These are phyloP conservation scores for Mustelus asterias DNA, from an alignment of 2,113 vertebrate genomes.

Conservation along the genomic window DNA sequence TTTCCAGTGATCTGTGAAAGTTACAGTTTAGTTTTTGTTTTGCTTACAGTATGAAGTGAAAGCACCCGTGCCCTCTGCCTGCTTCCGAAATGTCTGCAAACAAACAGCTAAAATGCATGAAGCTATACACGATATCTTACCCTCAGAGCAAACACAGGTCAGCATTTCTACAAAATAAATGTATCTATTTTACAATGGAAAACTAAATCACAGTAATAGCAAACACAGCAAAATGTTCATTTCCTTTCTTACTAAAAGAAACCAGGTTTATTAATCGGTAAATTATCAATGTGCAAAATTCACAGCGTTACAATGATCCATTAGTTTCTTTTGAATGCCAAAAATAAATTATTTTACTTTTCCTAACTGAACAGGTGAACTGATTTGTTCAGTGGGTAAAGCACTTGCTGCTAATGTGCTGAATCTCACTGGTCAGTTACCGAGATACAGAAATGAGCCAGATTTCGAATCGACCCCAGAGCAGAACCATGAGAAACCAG, in stretches of 20 bases:
- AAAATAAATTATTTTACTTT: not conserved
- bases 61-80: constrained; percentile 88
- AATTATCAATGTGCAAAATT: not conserved
- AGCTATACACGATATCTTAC: constrained; percentile 86
- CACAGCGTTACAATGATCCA: not conserved
- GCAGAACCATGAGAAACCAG: not conserved
- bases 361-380: not conserved
- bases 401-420: not conserved
- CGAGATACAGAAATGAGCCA: not conserved
- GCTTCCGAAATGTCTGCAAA: constrained; percentile 92
- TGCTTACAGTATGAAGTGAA: constrained; percentile 87
- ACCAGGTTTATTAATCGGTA: not conserved
- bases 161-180: constrained; percentile 20
- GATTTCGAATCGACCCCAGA: not conserved
- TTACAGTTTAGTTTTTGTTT: constrained; percentile 30
- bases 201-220: no score
- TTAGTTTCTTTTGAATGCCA: not conserved
- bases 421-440: not conserved
- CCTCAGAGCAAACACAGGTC: constrained; percentile 91
- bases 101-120: constrained; percentile 98
- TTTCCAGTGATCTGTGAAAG: not conserved
- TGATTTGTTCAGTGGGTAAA: not conserved
- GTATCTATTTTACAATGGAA: no score
- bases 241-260: not conserved
- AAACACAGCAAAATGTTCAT: not conserved